phyloP scores from a whole-genome alignment of 2,113 vertebrate genomes.

The Ivindomyrus marchei region DNA sequence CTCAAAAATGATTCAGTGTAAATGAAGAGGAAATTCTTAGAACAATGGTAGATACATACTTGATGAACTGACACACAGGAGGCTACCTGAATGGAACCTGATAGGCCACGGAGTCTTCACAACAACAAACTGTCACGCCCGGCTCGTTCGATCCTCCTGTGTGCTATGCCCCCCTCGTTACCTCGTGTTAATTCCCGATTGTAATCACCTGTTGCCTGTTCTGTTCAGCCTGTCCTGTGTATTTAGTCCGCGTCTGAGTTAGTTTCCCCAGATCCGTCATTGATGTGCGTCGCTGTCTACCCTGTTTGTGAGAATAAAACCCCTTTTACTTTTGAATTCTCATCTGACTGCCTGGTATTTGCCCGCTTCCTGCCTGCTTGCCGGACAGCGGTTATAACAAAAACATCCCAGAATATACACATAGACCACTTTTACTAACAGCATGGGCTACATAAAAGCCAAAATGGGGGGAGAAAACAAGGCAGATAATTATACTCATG shows the following conservation, averaged over 20 bases:
- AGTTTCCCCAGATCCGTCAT: too few species aligned
- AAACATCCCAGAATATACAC: background rate
- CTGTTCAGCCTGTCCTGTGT: too few species aligned
- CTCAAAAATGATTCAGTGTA: background rate
- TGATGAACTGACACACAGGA: background rate
- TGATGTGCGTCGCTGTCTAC: too few species aligned
- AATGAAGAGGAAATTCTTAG: background rate
- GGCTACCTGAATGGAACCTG: background rate
- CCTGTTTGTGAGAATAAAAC: too few species aligned
- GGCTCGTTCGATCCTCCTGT: too few species aligned
- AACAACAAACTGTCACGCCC: background rate
- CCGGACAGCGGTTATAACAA: background rate
- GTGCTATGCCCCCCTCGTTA: too few species aligned
- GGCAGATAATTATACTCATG: background rate
- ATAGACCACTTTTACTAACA: background rate
- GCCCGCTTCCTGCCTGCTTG: too few species aligned
- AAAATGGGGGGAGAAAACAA: background rate
- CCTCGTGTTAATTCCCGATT: too few species aligned
- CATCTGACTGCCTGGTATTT: too few species aligned
- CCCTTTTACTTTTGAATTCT: too few species aligned
- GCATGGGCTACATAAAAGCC: background rate
- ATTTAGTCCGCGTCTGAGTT: too few species aligned
- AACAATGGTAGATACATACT: background rate
- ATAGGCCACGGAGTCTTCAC: background rate
- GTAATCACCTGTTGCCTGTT: too few species aligned